A percentile compares a stretch with the other conserved stretches of the same genome.
phyloP scores from a whole-genome alignment of 2,797 vertebrate species.

The Karalla daura region DNA sequence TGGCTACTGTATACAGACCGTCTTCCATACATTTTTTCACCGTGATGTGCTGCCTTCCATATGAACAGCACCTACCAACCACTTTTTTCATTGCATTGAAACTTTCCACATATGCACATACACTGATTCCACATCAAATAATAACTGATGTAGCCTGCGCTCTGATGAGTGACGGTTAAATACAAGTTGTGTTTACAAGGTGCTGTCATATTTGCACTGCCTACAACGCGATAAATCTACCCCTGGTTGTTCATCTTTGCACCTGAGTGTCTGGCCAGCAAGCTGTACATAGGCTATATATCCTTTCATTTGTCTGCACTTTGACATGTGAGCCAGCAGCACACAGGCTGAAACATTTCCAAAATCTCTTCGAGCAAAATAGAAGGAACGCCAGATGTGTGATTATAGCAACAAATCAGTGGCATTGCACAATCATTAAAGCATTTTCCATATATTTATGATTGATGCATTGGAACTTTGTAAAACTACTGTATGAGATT shows the following conservation, averaged over 20 bases:
- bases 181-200: slow-evolving; percentile 51
- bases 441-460: neutral
- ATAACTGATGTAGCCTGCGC: slow-evolving; percentile 43
- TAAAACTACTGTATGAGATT: neutral
- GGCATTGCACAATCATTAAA: neutral
- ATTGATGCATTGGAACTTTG: neutral
- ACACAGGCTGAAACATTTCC: slow-evolving; percentile 32
- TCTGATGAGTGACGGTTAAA: slow-evolving; percentile 55
- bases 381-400: neutral
- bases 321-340: slow-evolving; percentile 28
- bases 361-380: slow-evolving; percentile 28
- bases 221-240: slow-evolving; percentile 52
- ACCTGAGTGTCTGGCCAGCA: slow-evolving; percentile 58
- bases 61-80: slow-evolving; percentile 17
- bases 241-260: slow-evolving; percentile 50
- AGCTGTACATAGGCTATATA: slow-evolving; percentile 28
- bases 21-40: neutral
- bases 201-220: slow-evolving; percentile 69
- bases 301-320: slow-evolving; percentile 46
- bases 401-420: slow-evolving; percentile 21
- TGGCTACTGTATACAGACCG: neutral
- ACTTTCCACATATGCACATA: slow-evolving; percentile 20
- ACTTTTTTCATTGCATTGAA: slow-evolving; percentile 25
- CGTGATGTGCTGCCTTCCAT: neutral
- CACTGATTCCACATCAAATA: slow-evolving; percentile 51